Conservation (phyloP, 2,797 vertebrate genomes). For the Dendrocincla fuliginosa region DNA sequence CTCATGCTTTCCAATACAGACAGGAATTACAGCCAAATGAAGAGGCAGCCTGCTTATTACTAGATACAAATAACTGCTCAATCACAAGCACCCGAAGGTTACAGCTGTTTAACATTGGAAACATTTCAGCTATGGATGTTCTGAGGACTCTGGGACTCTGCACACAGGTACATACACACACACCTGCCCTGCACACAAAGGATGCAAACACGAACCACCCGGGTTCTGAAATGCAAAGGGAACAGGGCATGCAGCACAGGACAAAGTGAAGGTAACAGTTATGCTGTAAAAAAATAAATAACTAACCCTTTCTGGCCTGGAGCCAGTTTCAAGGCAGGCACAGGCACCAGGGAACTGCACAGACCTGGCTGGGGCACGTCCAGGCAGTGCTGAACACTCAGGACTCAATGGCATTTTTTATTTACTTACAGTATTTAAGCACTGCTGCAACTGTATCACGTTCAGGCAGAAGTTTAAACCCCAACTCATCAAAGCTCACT, state of each 20-base stretch:
- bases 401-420: not conserved
- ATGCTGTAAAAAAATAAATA: slow-evolving; percentile 69
- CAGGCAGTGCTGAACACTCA: not conserved
- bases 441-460: not conserved
- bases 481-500: not conserved
- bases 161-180: not conserved
- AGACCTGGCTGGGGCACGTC: not conserved
- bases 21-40: slow-evolving; percentile 10
- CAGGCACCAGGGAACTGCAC: not conserved
- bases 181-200: not conserved
- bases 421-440: not conserved
- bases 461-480: not conserved
- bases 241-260: not conserved
- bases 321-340: slow-evolving; percentile 33
- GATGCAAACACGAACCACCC: not conserved
- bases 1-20: slow-evolving; percentile 60
- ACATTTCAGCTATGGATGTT: not conserved
- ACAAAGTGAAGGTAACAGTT: not conserved
- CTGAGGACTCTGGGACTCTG: not conserved
- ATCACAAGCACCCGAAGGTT: slow-evolving; percentile 43
- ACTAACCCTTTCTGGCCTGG: slow-evolving; percentile 1
- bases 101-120: not conserved
- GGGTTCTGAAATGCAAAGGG: not conserved
- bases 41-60: slow-evolving; percentile 33
- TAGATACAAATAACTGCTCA: slow-evolving; percentile 43